Base-by-base conservation (phyloP, 2,113 vertebrate genomes). In the Pyrgilauda ruficollis region DNA sequence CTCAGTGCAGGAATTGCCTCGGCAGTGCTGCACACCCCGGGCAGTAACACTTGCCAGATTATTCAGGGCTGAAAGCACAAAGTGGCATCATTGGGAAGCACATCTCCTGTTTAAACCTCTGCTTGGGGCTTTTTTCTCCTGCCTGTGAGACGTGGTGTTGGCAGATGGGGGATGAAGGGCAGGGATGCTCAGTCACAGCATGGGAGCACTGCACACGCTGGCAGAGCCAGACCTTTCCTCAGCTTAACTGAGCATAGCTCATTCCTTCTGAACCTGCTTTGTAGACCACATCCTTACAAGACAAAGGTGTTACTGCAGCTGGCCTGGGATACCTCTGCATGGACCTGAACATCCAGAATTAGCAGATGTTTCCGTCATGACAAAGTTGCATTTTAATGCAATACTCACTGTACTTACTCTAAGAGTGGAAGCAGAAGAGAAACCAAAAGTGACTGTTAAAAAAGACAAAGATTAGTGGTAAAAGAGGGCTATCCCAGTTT, bases 191-290 rank as follows among this genome's bases (percentile, higher is more conserved):
- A 1, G 1, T n/a, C 26, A 1, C 53, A 12, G 52, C 13, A 3
- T 12, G 18, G 14, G 19, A n/a, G 61, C 7, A 4, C 0, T 18
- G 31, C 28, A 5, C 10, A 0, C 4, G 0, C 31, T 41, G 21
- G 44, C 59, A 73, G 35, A 39, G 15, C 15, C 68, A 50, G 37
- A 10, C 28, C 52, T 79, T 44, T 61, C 53, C 47, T 72, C 26
- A 28, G 28, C 44, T 69, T 13, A 6, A 46, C 55, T 22, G 33
- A 44, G 46, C 39, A 31, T 5, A 17, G 37, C 77, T 84, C 3
- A 0, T 41, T 39, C 43, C 41, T 66, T 7, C 49, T 55, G 14
- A n/a, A 49, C 27, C 30, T 66, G 64, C 47, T 70, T 46, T 41
- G 24, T 26, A 35, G 11, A 20, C 11, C 26, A 41, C 11, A 5